Evolutionary conservation across 2,888 invertebrate species (phyloP), one percentile per base, ranked within the genome.

Genomic region (Microctonus hyperodae): DNA sequence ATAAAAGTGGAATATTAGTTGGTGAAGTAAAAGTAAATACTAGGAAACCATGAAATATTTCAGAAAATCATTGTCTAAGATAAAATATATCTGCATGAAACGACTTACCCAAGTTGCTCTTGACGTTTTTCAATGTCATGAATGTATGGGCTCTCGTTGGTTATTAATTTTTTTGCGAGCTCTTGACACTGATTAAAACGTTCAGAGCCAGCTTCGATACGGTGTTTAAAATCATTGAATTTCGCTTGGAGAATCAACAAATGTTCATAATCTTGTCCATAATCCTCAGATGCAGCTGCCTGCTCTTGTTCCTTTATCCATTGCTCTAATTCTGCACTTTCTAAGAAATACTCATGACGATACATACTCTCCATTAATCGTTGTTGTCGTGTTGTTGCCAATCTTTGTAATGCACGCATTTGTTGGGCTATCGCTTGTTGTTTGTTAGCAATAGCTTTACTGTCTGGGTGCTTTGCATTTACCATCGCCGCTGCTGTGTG

Each of bases 241-340:
- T 96, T 96, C 37, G 92, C 92, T 81, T 94, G 92, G 33, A 97
- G 85, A 76, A 94, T 91, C 85, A 94, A 82, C 60, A 96, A 84
- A 85, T 96, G 96, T 77, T 96, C 96, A 78, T 93, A 97, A 83
- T 98, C 97, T 81, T 94, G 94, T 0, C 97, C 97, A 78, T 95
- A 97, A 81, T 97, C 97, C 78, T 97, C 96, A 65, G 93, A 94
- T 59, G 92, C 91, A 1, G 97, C 96, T 0, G 92, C 91, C 60
- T 94, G 92, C 78, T 93, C 90, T 81, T 97, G 95, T 75, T 97
- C 96, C 71, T 91, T 90, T 60, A 98, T 95, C 96, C 97, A 97
- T 76, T 91, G 89, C 80, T 96, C 95, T 48, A 97, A 87, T 78
- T 97, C 97, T 2, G 92, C 91, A 58, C 94, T 94, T 84, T 97